Evolutionary conservation across 2,888 invertebrate species (phyloP).

Genomic region (Norana najaformis): DNA sequence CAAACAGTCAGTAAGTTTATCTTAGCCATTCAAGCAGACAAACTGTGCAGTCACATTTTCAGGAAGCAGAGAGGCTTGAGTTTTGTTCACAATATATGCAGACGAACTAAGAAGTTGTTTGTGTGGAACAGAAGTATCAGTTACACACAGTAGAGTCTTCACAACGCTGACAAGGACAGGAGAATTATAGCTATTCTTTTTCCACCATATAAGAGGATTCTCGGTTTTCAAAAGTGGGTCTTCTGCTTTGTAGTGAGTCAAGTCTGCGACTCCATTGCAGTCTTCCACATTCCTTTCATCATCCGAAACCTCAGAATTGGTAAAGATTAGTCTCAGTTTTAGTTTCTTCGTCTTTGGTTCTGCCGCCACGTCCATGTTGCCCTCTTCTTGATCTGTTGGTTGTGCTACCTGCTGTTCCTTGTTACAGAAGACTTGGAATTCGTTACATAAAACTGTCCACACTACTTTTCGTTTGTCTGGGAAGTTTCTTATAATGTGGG

Average conservation of each 20-base stretch:
- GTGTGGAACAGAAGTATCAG: conserved; percentile 14
- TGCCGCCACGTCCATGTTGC: neutral
- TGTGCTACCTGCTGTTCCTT: neutral
- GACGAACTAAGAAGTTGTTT: conserved; percentile 27
- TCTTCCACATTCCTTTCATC: conserved; percentile 19
- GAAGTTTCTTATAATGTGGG: neutral
- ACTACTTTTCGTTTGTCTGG: neutral
- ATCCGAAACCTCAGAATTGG: conserved; percentile 16
- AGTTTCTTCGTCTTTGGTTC: conserved; percentile 17
- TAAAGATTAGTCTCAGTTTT: neutral
- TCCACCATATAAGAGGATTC: conserved; percentile 29
- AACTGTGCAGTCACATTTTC: too few relatives aligned
- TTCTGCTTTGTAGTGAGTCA: conserved; percentile 25
- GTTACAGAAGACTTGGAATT: neutral
- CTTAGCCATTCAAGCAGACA: conserved; percentile 22
- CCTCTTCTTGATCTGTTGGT: neutral
- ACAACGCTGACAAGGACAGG: conserved; percentile 24
- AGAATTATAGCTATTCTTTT: conserved; percentile 26
- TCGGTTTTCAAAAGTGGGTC: conserved; percentile 14
- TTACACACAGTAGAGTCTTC: conserved; percentile 16
- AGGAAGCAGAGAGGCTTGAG: too few relatives aligned
- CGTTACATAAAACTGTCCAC: neutral
- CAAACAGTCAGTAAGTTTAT: too few relatives aligned
- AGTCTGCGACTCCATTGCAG: neutral
- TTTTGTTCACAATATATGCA: too few relatives aligned